Conservation (phyloP, 1,140 invertebrate genomes). For the Laodelphax striatellus region DNA sequence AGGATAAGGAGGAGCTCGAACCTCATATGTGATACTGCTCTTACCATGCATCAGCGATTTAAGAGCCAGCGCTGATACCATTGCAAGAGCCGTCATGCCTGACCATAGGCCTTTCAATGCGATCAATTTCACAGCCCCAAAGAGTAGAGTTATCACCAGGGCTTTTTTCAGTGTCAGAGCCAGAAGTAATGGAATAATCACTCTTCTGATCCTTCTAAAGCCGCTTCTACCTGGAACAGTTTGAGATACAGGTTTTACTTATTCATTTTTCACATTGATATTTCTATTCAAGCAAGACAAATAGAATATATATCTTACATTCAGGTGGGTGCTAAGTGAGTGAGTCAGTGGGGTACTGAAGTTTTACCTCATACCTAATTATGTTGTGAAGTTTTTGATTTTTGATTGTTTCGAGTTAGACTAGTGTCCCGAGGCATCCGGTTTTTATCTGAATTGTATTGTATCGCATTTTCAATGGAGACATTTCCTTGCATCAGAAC, state of each 20-base stretch:
- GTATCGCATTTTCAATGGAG: no score
- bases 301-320: no score
- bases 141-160: slow-evolving; percentile 46
- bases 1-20: neutral
- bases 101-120: slow-evolving; percentile 50
- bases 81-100: slow-evolving; percentile 45
- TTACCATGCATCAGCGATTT: slow-evolving; percentile 35
- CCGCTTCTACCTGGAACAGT: slow-evolving; percentile 2
- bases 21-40: slow-evolving; percentile 20
- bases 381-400: no score
- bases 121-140: slow-evolving; percentile 45
- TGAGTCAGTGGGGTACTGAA: no score
- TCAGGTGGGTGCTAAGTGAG: no score
- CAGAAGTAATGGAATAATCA: slow-evolving; percentile 46
- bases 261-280: no score
- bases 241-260: neutral
- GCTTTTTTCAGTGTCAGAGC: slow-evolving; percentile 48
- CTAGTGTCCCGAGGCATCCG: no score
- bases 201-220: slow-evolving; percentile 44
- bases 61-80: slow-evolving; percentile 41
- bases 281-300: no score
- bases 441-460: no score
- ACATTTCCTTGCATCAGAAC: no score
- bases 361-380: no score
- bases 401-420: no score